Evolutionary conservation across 1,140 invertebrate genomes (phyloP).

Genomic region (Tenebrio molitor): DNA sequence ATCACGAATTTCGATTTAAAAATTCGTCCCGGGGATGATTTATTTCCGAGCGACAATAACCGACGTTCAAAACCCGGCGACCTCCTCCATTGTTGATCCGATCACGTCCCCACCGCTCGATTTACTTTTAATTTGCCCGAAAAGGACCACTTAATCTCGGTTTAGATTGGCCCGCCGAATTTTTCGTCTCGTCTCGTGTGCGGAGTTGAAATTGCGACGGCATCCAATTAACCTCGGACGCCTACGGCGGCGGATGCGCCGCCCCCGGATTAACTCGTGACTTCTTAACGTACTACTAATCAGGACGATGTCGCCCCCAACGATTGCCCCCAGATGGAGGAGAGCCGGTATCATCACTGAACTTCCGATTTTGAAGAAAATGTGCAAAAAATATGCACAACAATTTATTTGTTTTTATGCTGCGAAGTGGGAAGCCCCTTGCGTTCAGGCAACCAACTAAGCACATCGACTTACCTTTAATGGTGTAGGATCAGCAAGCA

Average conservation of each 20-base stretch:
- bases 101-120: too few species aligned
- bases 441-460: too few species aligned
- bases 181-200: neutral
- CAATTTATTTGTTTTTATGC: too few species aligned
- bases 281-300: conserved; percentile 15
- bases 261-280: conserved; percentile 5
- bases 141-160: neutral
- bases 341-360: too few species aligned
- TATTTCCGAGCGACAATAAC: conserved; percentile 3
- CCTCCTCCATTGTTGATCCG: too few species aligned
- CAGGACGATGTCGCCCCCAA: neutral
- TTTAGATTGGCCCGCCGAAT: conserved; percentile 5
- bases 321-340: neutral
- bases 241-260: conserved; percentile 7
- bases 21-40: conserved; percentile 6
- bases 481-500: too few species aligned
- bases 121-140: conserved; percentile 7
- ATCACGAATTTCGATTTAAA: conserved; percentile 24
- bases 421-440: too few species aligned
- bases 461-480: too few species aligned
- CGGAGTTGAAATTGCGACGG: neutral
- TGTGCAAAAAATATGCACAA: too few species aligned
- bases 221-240: conserved; percentile 20
- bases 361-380: too few species aligned
- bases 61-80: too few species aligned